Conservation (phyloP, 2,888 invertebrate genomes). For the Bruchidius siliquastri region DNA sequence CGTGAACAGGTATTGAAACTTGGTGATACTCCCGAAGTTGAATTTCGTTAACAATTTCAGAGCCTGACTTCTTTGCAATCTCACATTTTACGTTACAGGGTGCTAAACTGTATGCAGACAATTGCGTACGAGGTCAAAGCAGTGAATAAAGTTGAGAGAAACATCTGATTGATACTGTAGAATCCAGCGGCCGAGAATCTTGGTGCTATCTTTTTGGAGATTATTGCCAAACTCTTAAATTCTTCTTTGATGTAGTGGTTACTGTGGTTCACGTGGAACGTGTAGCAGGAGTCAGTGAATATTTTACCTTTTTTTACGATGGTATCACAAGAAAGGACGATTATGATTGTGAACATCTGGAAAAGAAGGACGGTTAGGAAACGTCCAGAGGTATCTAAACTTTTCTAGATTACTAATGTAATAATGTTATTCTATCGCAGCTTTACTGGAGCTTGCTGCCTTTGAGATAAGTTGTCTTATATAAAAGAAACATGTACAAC, state of each 20-base stretch:
- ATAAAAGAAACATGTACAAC: no score
- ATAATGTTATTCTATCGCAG: no score
- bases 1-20: no score
- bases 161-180: not conserved
- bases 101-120: not conserved
- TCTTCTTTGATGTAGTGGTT: not conserved
- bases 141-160: not conserved
- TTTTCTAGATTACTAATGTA: no score
- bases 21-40: no score
- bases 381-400: no score
- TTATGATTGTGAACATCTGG: not conserved
- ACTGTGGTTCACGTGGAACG: not conserved
- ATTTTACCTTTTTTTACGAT: not conserved
- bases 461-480: no score
- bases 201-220: not conserved
- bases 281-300: not conserved
- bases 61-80: no score
- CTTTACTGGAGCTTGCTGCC: no score
- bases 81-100: not conserved
- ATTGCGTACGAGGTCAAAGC: not conserved
- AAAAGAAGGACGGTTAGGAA: not conserved
- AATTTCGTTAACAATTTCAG: no score
- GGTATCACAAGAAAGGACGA: not conserved
- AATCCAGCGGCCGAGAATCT: not conserved
- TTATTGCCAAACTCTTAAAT: not conserved